Percentiles rank a stretch among this genome's conserved stretches.
Evolutionary conservation across 1,140 invertebrate genomes (phyloP).

Genomic region (Acromyrmex charruanus): DNA sequence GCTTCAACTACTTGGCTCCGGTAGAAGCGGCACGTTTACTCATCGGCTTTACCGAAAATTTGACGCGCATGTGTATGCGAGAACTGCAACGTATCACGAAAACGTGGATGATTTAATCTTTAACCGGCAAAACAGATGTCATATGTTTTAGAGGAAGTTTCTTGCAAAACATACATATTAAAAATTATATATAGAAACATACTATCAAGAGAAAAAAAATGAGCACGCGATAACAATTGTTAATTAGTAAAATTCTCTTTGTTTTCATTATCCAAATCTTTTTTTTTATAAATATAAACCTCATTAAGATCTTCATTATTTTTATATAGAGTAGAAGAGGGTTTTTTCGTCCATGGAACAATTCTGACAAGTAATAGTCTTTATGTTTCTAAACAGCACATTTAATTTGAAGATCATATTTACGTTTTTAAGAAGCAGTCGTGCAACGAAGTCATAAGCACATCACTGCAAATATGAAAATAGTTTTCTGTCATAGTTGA

Average conservation of each 20-base stretch:
- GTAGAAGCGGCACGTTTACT: neutral
- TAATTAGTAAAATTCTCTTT: neutral
- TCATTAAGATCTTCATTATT: neutral
- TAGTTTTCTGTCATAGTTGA: too few species aligned
- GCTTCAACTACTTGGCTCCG: constrained; percentile 28
- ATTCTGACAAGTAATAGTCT: too few species aligned
- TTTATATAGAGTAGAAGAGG: too few species aligned
- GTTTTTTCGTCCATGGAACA: too few species aligned
- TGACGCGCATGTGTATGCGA: neutral
- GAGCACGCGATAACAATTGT: neutral
- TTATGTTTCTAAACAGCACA: too few species aligned
- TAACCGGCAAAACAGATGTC: neutral
- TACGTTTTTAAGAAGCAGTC: too few species aligned
- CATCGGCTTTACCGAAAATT: constrained; percentile 39
- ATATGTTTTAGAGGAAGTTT: neutral
- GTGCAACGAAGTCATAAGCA: too few species aligned
- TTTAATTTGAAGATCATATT: too few species aligned
- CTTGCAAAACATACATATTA: too few species aligned
- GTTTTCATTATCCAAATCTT: neutral
- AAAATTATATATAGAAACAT: too few species aligned
- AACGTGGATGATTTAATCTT: constrained; percentile 2
- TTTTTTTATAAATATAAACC: neutral
- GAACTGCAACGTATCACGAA: neutral
- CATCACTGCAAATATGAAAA: too few species aligned
- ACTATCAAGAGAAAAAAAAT: neutral